Conservation (phyloP, 2,888 invertebrate genomes). For the Drosophila mettleri region DNA sequence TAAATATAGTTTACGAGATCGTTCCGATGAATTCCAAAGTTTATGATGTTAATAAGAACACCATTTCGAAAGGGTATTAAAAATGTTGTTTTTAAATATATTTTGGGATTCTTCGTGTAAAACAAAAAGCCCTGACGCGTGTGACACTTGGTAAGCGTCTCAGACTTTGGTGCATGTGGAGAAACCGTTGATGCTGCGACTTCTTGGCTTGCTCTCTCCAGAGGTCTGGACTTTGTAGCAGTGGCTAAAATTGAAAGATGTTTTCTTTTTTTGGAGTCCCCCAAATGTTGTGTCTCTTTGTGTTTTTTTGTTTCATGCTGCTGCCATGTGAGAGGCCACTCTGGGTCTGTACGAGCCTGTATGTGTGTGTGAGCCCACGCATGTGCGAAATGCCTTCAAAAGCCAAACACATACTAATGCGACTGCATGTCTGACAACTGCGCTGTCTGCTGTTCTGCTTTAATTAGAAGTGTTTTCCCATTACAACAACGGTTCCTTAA, state of each 20-base stretch:
- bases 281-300: slow-evolving; percentile 54
- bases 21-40: not conserved
- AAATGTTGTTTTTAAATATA: slow-evolving; percentile 20
- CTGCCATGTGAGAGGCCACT: slow-evolving; percentile 41
- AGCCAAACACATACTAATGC: slow-evolving; percentile 20
- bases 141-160: slow-evolving; percentile 61
- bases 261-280: slow-evolving; percentile 19
- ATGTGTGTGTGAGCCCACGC: slow-evolving; percentile 45
- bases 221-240: slow-evolving; percentile 41
- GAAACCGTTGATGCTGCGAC: slow-evolving; percentile 20
- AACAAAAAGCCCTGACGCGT: slow-evolving; percentile 64
- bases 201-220: slow-evolving; percentile 12
- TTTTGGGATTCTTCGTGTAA: slow-evolving; percentile 41
- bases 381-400: slow-evolving; percentile 59
- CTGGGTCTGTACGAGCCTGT: slow-evolving; percentile 15
- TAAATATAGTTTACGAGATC: not conserved
- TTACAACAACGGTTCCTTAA: slow-evolving; percentile 31
- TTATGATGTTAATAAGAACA: slow-evolving; percentile 9
- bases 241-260: slow-evolving; percentile 52
- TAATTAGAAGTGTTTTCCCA: slow-evolving; percentile 66
- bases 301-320: slow-evolving; percentile 27
- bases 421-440: slow-evolving; percentile 62
- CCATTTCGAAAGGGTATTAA: slow-evolving; percentile 13
- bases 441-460: slow-evolving; percentile 45
- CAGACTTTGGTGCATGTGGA: slow-evolving; percentile 39